Evolutionary conservation across 2,113 vertebrate genomes (phyloP), one percentile per base, ranked within the genome.

Genomic region (Origma solitaria): DNA sequence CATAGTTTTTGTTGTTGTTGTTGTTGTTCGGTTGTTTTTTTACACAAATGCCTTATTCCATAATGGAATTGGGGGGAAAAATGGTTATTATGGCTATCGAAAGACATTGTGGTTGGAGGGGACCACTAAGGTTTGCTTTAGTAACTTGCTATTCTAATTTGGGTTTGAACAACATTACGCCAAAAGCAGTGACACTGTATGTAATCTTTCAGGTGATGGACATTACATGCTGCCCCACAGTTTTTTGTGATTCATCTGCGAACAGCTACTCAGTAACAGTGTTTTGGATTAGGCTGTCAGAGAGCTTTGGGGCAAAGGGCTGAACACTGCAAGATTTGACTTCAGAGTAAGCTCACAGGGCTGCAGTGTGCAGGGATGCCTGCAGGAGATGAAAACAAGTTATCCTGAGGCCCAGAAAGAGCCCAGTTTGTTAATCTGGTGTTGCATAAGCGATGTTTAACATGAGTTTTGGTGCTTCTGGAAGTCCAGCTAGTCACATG

Each of bases 151-250:
- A 8, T 10, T 88, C 57, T 49, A 25, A 14, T 53, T 82, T 73
- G 42, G 5, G 49, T 79, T 88, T 47, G 44, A 40, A 22, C 7
- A n/a, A 56, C 53, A 53, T 24, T 38, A 20, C 0, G 0, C 31
- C 57, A 69, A 53, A 51, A 94, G 9, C 24, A 62, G 24, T 28
- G 17, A 54, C 60, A 40, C 31, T 38, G 30, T 15, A 37, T 19
- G 13, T 22, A 47, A 8, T 22, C 20, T 53, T 69, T 83, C 51
- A 51, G 19, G 7, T 23, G 73, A 31, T 44, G 31, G 30, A 25
- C 18, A 25, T 61, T 54, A 18, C 16, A 10, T 11, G 8, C 56
- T 69, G 33, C n/a, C 23, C 8, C 23, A n/a, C 2, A 6, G 11
- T 42, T 53, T 27, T 78, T 66, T 54, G 37, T 44, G 33, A 45